phyloP scores from a whole-genome alignment of 2,113 vertebrate genomes.

The Meriones unguiculatus region DNA sequence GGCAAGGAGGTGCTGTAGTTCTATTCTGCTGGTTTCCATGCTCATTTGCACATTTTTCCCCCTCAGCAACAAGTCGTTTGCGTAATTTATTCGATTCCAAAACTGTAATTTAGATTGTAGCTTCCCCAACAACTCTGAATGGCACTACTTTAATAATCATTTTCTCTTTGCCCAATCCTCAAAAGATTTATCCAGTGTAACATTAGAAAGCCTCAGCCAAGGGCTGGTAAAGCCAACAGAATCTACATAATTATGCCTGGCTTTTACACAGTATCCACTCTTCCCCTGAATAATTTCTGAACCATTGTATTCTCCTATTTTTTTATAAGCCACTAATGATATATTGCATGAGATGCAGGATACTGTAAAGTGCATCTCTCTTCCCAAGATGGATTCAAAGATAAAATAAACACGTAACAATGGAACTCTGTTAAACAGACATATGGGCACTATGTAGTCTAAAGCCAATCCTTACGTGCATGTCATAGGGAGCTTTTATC shows the following conservation, averaged over 20 bases:
- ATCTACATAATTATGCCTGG: not conserved
- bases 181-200: conserved; percentile 25
- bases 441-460: not conserved
- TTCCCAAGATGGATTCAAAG: conserved; percentile 17
- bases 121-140: conserved; percentile 26
- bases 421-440: not conserved
- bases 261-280: not conserved
- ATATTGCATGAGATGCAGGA: not conserved
- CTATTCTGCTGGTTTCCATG: not conserved
- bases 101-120: conserved; percentile 39
- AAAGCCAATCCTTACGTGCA: not conserved
- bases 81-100: conserved; percentile 34
- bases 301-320: conserved; percentile 4
- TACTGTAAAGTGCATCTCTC: not conserved
- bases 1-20: not conserved
- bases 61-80: not conserved
- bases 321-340: not conserved
- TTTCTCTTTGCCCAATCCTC: not conserved
- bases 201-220: not conserved
- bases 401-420: not conserved
- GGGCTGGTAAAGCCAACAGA: not conserved
- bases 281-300: not conserved
- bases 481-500: not conserved
- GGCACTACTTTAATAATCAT: not conserved
- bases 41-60: not conserved